Conservation (phyloP, 2,113 vertebrate genomes). For the Lampris incognitus region DNA sequence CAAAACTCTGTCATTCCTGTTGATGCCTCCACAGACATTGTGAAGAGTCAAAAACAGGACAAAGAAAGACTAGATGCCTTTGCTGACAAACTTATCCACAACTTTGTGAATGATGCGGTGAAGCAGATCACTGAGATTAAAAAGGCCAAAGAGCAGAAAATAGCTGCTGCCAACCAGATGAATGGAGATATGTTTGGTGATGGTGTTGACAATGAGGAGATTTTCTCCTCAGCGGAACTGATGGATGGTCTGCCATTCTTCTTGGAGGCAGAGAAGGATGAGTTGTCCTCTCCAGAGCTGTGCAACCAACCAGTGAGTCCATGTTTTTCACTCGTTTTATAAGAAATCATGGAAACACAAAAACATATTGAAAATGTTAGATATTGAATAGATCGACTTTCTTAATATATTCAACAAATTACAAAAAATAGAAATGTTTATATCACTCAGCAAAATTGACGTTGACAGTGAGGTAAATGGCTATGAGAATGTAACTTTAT, state of each 20-base stretch:
- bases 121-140: slow-evolving; percentile 88
- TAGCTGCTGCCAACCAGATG: slow-evolving; percentile 77
- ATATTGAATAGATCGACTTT: not conserved
- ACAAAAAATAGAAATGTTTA: not conserved
- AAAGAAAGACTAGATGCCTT: slow-evolving; percentile 80
- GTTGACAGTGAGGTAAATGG: slow-evolving; percentile 32
- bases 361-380: not conserved
- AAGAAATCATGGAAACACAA: not conserved
- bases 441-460: not conserved
- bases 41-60: slow-evolving; percentile 40
- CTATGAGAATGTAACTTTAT: not conserved
- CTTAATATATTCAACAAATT: not conserved
- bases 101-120: slow-evolving; percentile 88
- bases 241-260: slow-evolving; percentile 77
- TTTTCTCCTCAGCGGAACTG: slow-evolving; percentile 69
- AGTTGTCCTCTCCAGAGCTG: slow-evolving; percentile 92
- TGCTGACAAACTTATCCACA: slow-evolving; percentile 86
- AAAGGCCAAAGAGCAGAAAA: slow-evolving; percentile 88
- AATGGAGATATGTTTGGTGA: slow-evolving; percentile 54
- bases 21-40: slow-evolving; percentile 56
- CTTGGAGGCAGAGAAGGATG: slow-evolving; percentile 88
- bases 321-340: not conserved
- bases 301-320: slow-evolving; percentile 90
- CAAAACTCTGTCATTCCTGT: slow-evolving; percentile 43
- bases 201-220: slow-evolving; percentile 49